Conservation (phyloP, 35 echinoderm and acorn worm species). For the Ophioderma brevispina region DNA sequence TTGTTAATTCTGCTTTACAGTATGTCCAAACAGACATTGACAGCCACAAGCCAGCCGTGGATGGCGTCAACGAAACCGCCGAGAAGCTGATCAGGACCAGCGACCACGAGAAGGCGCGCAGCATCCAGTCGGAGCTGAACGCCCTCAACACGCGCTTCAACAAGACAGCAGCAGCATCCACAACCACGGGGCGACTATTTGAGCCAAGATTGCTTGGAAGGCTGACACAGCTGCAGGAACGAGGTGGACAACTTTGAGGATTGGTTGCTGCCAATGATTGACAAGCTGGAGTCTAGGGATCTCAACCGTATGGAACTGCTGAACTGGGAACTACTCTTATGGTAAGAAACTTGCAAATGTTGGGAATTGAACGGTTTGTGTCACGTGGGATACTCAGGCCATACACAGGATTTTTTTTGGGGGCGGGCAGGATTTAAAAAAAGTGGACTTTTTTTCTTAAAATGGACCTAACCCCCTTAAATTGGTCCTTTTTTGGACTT, state of each 20-base stretch:
- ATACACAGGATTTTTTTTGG: background rate
- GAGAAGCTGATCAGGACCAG: slow-evolving; percentile 72
- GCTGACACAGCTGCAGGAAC: slow-evolving; percentile 74
- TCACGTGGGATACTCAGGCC: background rate
- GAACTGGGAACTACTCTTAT: slow-evolving; percentile 82
- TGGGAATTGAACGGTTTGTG: background rate
- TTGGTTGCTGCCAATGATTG: slow-evolving; percentile 92
- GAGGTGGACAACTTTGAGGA: slow-evolving; percentile 92
- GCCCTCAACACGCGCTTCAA: slow-evolving; percentile 69
- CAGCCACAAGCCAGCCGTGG: slow-evolving; percentile 80
- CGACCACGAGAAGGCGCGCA: slow-evolving; percentile 71
- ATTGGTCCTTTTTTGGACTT: too few relatives aligned
- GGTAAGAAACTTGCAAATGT: slow-evolving; percentile 41
- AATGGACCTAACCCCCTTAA: too few relatives aligned
- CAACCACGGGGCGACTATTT: slow-evolving; percentile 82
- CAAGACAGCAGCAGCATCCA: slow-evolving; percentile 60
- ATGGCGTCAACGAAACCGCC: slow-evolving; percentile 80
- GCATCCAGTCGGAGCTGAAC: slow-evolving; percentile 74
- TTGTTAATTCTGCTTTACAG: slow-evolving; percentile 35
- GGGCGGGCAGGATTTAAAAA: background rate
- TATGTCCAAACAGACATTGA: slow-evolving; percentile 91
- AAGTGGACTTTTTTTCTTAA: too few relatives aligned
- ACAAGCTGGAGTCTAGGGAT: slow-evolving; percentile 80
- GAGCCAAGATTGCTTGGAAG: slow-evolving; percentile 77
- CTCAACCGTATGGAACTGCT: slow-evolving; percentile 82